Evolutionary conservation across 2,113 vertebrate genomes (phyloP), one percentile per base, ranked within the genome.

Genomic region (Plectropomus leopardus): DNA sequence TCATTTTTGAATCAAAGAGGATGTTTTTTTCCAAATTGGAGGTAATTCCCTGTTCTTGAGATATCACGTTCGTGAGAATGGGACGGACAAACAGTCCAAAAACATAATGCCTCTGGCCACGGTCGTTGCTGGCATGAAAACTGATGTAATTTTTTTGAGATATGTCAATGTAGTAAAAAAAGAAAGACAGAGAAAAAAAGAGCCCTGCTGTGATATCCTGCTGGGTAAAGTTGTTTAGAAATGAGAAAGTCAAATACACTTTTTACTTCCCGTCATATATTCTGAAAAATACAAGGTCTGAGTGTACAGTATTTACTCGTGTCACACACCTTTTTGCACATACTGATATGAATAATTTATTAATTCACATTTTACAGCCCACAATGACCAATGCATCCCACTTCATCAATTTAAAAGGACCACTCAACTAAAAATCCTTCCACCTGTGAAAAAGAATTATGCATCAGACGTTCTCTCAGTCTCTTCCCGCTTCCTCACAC

Each of bases 291-390:
- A 73, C 84, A 80, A 78, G 17, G 64, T 68, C 70, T 72, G 70
- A 59, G 72, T 72, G 45, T 73, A 48, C 14, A 82, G 44, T 59
- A 70, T 72, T 42, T 76, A 82, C 5, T 75, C 73, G 83, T 84
- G 87, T 83, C 77, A 91, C 75, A 90, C 75, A 77, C 54, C 57
- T 75, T 82, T 34, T 72, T 83, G 55, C 76, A 92, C 86, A 90
- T 88, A 85, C 23, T 76, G 86, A 93, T 91, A 94, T 92, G 88
- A 95, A 95, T 94, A 95, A 95, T 94, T 95, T 95, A 95, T 95
- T 94, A 90, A 91, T 92, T 94, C 86, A 94, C 88, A 95, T 92
- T 92, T 86, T 92, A 93, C 89, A 94, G 68, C 76, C 74, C 82
- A 90, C 82, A 76, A 89, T 86, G 85, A 89, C 86, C 45, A 70